Conservation (phyloP, 2,888 invertebrate genomes). For the Athrips mouffetella region DNA sequence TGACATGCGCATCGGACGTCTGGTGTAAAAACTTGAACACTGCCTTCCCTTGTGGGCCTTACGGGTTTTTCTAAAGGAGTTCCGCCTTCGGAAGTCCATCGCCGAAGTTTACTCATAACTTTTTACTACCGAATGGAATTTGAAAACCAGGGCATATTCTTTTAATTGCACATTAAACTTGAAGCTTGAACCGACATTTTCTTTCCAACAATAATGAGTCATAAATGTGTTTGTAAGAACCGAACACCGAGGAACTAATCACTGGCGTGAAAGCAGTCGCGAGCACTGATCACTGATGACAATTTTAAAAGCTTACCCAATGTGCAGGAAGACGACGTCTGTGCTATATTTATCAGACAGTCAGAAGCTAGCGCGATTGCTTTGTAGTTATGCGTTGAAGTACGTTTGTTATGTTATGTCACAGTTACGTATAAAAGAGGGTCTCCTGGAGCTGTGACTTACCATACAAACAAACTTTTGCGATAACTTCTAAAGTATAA, state of each 20-base stretch:
- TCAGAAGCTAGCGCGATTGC: conserved; percentile 71
- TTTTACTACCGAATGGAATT: conserved; percentile 40
- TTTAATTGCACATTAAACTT: conserved; percentile 37
- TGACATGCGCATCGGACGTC: conserved; percentile 93
- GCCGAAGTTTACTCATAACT: conserved; percentile 74
- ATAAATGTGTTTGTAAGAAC: conserved; percentile 59
- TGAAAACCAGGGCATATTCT: conserved; percentile 48
- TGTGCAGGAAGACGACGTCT: conserved; percentile 67
- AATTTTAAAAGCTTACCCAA: conserved; percentile 73
- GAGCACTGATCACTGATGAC: conserved; percentile 74
- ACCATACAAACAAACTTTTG: no score
- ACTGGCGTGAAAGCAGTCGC: conserved; percentile 70
- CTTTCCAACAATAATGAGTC: conserved; percentile 44
- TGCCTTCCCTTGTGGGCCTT: conserved; percentile 84
- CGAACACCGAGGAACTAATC: conserved; percentile 66
- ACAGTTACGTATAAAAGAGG: conserved; percentile 44
- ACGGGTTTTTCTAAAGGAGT: conserved; percentile 79
- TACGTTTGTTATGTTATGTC: conserved; percentile 63
- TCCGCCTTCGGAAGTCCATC: conserved; percentile 84
- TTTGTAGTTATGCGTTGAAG: conserved; percentile 67
- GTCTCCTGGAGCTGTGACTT: no score
- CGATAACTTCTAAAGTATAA: no score
- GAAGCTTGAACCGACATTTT: conserved; percentile 36
- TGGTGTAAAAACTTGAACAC: conserved; percentile 84
- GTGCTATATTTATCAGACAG: conserved; percentile 71